Conservation (phyloP, 2,113 vertebrate genomes). For the Phrynocephalus versicolor region DNA sequence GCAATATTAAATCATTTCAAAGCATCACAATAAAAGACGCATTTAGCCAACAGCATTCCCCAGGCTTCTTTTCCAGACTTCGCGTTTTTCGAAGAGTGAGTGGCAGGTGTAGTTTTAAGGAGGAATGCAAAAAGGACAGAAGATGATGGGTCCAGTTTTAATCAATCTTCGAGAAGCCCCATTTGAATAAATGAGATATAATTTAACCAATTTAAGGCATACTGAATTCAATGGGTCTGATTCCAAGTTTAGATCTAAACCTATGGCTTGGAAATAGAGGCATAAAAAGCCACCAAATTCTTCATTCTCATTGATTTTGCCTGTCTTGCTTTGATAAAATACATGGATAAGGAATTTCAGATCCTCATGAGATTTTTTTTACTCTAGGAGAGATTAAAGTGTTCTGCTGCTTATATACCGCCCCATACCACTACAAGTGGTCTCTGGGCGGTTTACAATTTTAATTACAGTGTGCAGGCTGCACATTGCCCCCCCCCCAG, state of each 20-base stretch:
- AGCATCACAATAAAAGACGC: conserved; percentile 47
- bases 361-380: too few relatives aligned
- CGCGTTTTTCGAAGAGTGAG: conserved; percentile 26
- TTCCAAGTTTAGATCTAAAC: not conserved
- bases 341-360: not conserved
- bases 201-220: not conserved
- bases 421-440: too few relatives aligned
- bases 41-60: conserved; percentile 44
- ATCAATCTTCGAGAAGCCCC: not conserved
- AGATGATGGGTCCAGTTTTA: not conserved
- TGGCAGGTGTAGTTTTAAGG: conserved; percentile 24
- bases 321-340: not conserved
- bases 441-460: too few relatives aligned
- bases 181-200: not conserved
- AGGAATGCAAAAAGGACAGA: conserved; percentile 5
- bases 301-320: too few relatives aligned
- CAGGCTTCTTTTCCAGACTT: conserved; percentile 36
- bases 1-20: conserved; percentile 58
- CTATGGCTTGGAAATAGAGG: not conserved
- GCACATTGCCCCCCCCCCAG: too few relatives aligned
- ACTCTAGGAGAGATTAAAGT: too few relatives aligned
- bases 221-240: not conserved
- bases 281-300: too few relatives aligned
- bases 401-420: too few relatives aligned
- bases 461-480: too few relatives aligned